phyloP scores from a whole-genome alignment of 1,140 invertebrate genomes.

The Zaprionus ghesquierei region DNA sequence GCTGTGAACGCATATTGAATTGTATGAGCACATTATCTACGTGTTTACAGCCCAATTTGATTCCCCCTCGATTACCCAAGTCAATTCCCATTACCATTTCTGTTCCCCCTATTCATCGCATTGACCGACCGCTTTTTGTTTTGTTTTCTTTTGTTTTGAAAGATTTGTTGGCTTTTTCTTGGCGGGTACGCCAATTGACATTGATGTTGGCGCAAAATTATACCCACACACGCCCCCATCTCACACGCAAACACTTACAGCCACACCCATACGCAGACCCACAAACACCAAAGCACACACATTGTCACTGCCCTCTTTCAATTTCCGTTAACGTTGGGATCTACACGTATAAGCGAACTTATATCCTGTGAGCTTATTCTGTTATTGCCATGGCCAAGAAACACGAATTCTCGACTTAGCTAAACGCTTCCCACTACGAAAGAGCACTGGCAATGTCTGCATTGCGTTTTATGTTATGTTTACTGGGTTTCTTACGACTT shows the following conservation, averaged over 20 bases:
- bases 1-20: slow-evolving; percentile 68
- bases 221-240: slow-evolving; percentile 13
- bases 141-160: slow-evolving; percentile 59
- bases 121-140: slow-evolving; percentile 21
- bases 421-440: slow-evolving; percentile 18
- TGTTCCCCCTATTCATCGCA: not conserved
- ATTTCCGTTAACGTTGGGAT: slow-evolving; percentile 52
- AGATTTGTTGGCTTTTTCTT: slow-evolving; percentile 70
- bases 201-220: slow-evolving; percentile 23
- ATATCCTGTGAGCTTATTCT: slow-evolving; percentile 65
- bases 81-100: not conserved
- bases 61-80: slow-evolving; percentile 66
- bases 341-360: slow-evolving; percentile 36
- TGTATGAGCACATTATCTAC: slow-evolving; percentile 79
- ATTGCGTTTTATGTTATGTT: slow-evolving; percentile 53
- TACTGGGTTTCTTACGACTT: slow-evolving; percentile 66
- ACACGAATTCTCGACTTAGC: slow-evolving; percentile 17
- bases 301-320: slow-evolving; percentile 51
- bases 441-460: slow-evolving; percentile 28
- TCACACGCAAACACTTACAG: not conserved
- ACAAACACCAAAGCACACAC: not conserved
- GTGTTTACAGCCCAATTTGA: slow-evolving; percentile 82
- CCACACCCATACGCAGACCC: not conserved
- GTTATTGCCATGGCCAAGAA: slow-evolving; percentile 44
- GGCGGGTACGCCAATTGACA: slow-evolving; percentile 42